Base-by-base conservation (phyloP, 2,113 vertebrate species). In the Triplophysa rosa region DNA sequence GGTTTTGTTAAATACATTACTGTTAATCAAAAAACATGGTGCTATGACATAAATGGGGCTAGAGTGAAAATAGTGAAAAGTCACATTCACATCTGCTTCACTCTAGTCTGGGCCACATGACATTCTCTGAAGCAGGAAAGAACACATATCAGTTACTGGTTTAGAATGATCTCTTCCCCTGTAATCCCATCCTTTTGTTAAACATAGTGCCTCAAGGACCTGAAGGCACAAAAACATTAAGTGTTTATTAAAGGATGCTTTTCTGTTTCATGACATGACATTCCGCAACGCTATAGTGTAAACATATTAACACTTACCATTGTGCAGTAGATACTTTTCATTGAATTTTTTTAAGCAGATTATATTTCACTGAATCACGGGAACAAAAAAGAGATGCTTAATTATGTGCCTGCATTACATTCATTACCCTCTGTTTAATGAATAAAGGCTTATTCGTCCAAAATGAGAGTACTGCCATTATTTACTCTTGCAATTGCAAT, bases 111-210 rank as follows among this genome's bases (percentile, higher is more conserved):
- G 59, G 69, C 58, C 29, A 66, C 26, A 61, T 73, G 76, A 69
- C 78, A 61, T 66, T 56, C 58, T 70, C 17, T 63, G 62, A 29
- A 82, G 59, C 58, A 70, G 64, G 63, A 61, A 80, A 80, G 80
- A 45, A 58, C 59, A 14, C 17, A 42, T 71, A 80, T 83, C 80
- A 33, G 45, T 81, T 86, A 80, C 78, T 67, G 8, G 24, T 70
- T 77, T 69, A 70, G 52, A 83, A 83, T 80, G 80, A 81, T 77
- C 72, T 67, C 67, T 69, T 62, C 21, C 8, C 1, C 66, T 81
- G 67, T 84, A 79, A 87, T 65, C 26, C 82, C 62, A 78, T 77
- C 59, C 77, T 58, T 67, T 63, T 65, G 29, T 78, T 40, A 37
- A 47, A 9, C 6, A 61, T 59, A 77, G 73, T 80, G 37, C 12